Conservation (phyloP, 30 jellyfish, hydroid and myxozoan genomes). For the Pseudorhiza aurosa region DNA sequence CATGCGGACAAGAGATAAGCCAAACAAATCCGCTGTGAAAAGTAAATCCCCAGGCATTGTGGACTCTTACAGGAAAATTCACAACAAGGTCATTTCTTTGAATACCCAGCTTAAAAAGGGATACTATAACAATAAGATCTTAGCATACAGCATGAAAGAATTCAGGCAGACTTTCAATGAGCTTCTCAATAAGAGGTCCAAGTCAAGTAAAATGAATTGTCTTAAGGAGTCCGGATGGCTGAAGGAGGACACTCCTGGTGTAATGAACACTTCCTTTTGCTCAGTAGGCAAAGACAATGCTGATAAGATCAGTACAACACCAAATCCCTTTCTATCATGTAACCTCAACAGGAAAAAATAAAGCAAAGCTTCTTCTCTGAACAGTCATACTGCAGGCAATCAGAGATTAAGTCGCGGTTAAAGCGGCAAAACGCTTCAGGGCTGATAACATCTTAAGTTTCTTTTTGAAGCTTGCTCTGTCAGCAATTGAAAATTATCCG, state of each 20-base stretch:
- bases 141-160: conserved; percentile 2
- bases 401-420: conserved; percentile 27
- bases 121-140: conserved; percentile 7
- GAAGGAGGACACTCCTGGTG: background rate
- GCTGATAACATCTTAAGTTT: conserved; percentile 6
- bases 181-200: conserved; percentile 15
- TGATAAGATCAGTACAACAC: background rate
- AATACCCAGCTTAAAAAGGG: conserved; percentile 1
- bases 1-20: conserved; percentile 47
- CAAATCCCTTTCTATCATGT: conserved; percentile 18
- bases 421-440: conserved; percentile 21
- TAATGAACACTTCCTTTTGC: conserved; percentile 27
- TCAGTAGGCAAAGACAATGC: conserved; percentile 44
- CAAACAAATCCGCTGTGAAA: background rate
- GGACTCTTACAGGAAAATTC: background rate
- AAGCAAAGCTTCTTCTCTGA: background rate
- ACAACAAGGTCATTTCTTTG: conserved; percentile 16
- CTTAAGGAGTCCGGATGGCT: conserved; percentile 10
- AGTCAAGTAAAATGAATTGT: conserved; percentile 27
- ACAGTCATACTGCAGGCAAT: conserved; percentile 3
- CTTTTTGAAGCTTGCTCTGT: conserved; percentile 5
- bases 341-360: background rate
- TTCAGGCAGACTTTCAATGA: background rate
- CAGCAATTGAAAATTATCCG: conserved; percentile 8
- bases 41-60: background rate